Percentiles rank a stretch among this genome's conserved stretches.
Evolutionary conservation across 2,797 vertebrate species (phyloP).

Genomic region (Orientallactaga sibirica): DNA sequence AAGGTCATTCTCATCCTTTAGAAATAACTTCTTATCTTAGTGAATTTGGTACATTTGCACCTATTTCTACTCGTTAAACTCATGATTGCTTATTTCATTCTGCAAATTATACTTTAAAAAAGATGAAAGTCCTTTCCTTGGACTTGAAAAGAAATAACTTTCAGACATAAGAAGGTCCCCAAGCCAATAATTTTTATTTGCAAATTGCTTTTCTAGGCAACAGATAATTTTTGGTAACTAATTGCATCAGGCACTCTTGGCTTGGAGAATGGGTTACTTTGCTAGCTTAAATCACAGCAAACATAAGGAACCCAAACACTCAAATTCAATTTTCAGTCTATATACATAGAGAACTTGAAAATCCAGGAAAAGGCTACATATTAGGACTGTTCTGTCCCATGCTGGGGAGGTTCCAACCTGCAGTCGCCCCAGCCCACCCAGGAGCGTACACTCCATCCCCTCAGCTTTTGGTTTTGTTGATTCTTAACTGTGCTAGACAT

Average conservation of each 20-base stretch:
- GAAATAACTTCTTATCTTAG: background rate
- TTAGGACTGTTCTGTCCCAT: background rate
- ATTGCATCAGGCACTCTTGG: background rate
- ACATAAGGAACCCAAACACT: background rate
- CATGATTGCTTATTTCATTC: background rate
- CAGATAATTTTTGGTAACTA: slow-evolving; percentile 1
- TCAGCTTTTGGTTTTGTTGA: background rate
- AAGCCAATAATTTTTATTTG: background rate
- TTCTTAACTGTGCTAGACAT: background rate
- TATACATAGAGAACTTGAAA: slow-evolving; percentile 26
- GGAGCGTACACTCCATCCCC: background rate
- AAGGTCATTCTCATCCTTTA: background rate
- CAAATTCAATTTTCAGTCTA: slow-evolving; percentile 40
- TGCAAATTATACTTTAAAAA: slow-evolving; percentile 14
- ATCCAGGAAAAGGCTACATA: background rate
- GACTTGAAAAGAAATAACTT: slow-evolving; percentile 5
- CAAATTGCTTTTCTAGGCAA: slow-evolving; percentile 38
- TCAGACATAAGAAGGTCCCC: background rate
- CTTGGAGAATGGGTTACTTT: slow-evolving; percentile 50
- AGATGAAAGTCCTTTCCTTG: background rate
- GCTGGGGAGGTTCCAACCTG: background rate
- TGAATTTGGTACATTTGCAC: background rate
- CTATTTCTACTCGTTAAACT: slow-evolving; percentile 29
- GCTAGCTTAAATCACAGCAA: slow-evolving; percentile 35
- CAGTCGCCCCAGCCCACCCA: background rate